phyloP scores from a whole-genome alignment of 2,888 invertebrate genomes.

The Neocrepidodera transversa region DNA sequence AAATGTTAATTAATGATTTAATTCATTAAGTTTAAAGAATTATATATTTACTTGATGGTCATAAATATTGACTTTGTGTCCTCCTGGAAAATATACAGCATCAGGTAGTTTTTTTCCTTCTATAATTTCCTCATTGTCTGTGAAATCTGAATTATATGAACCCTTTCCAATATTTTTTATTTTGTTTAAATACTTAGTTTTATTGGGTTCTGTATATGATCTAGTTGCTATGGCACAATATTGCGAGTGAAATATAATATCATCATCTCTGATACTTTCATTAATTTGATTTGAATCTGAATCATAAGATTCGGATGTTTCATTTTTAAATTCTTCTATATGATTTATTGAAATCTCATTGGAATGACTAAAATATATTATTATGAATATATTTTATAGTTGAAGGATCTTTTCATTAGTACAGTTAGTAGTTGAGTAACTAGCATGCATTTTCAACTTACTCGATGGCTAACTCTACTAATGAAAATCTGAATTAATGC shows the following conservation, averaged over 20 bases:
- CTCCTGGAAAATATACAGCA: background rate
- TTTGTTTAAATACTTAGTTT: background rate
- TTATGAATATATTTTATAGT: background rate
- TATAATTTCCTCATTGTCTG: background rate
- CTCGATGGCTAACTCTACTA: too few species aligned
- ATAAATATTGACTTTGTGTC: constrained; percentile 8
- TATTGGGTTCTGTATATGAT: background rate
- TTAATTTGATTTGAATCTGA: too few species aligned
- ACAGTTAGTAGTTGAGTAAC: background rate
- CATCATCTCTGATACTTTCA: background rate
- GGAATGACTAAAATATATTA: background rate
- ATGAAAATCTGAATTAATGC: too few species aligned
- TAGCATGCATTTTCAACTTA: too few species aligned
- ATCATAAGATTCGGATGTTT: background rate
- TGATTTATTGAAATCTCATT: too few species aligned
- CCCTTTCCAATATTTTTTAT: background rate
- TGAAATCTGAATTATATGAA: background rate
- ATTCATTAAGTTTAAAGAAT: too few species aligned
- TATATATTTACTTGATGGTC: background rate
- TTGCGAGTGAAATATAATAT: background rate
- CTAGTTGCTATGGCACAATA: background rate
- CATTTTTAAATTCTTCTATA: background rate
- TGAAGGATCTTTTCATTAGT: background rate
- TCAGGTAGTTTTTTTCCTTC: background rate
- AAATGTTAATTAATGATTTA: too few species aligned